These are phyloP conservation scores for Blastomussa wellsi DNA, from an alignment of 92 coral and sea anemone species.

Conservation along the genomic window DNA sequence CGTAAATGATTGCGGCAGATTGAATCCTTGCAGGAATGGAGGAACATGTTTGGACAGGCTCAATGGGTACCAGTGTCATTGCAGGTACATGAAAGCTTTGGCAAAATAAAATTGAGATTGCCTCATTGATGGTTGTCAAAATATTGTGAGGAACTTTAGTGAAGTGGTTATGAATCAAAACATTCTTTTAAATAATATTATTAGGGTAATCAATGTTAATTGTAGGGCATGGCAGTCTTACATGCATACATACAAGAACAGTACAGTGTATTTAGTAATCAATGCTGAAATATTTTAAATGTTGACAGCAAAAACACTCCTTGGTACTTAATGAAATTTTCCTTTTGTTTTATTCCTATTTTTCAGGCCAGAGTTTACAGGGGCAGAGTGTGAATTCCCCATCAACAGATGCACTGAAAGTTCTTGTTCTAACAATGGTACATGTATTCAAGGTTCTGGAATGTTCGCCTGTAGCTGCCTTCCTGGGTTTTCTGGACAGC, in stretches of 20 bases:
- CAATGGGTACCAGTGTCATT: slow-evolving; percentile 80
- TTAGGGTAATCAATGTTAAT: no score
- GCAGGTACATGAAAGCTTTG: slow-evolving; percentile 85
- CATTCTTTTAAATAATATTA: no score
- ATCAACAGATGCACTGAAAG: slow-evolving; percentile 62
- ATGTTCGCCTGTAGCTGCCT: slow-evolving; percentile 70
- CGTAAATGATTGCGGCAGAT: slow-evolving; percentile 83
- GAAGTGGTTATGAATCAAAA: no score
- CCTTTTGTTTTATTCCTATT: not conserved
- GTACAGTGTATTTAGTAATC: no score
- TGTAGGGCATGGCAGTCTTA: no score
- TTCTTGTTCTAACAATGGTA: slow-evolving; percentile 77
- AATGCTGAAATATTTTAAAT: no score
- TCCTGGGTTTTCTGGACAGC: slow-evolving; percentile 78
- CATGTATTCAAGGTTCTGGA: slow-evolving; percentile 77
- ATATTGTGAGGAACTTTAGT: not conserved
- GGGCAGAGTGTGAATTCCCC: slow-evolving; percentile 75
- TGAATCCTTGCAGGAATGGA: slow-evolving; percentile 94
- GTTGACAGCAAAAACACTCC: not conserved
- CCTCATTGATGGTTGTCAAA: not conserved
- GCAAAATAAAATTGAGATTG: not conserved
- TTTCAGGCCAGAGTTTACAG: slow-evolving; percentile 82
- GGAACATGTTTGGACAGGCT: slow-evolving; percentile 85
- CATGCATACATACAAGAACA: no score
- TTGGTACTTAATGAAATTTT: no score